These are phyloP conservation scores for Leptopilina clavipes DNA, from an alignment of 1,140 invertebrate species.

Conservation along the genomic window DNA sequence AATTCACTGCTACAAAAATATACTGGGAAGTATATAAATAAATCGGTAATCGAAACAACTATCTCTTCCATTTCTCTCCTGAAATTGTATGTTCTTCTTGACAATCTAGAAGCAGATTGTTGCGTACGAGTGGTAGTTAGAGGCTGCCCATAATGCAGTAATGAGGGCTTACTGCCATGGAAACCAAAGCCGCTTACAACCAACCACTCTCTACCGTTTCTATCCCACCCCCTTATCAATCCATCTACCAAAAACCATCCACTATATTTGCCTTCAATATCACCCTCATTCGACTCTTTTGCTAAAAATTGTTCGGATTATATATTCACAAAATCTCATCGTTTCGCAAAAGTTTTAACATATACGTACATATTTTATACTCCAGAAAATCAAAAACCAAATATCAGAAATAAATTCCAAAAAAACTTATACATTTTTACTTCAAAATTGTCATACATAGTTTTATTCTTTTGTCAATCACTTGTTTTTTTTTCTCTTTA, in stretches of 20 bases:
- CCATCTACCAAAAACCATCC: constrained; percentile 42
- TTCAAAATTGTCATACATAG: no score
- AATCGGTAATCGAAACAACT: no score
- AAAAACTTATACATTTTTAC: no score
- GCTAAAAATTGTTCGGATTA: constrained; percentile 54
- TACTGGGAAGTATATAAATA: no score
- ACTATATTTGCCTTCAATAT: constrained; percentile 64
- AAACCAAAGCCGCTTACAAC: constrained; percentile 75
- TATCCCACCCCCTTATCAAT: constrained; percentile 42
- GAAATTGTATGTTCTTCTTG: background rate
- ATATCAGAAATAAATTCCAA: no score
- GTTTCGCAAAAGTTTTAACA: background rate
- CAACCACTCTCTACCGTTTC: constrained; percentile 69
- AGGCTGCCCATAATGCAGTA: constrained; percentile 74
- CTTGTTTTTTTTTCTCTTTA: no score
- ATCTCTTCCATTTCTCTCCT: background rate
- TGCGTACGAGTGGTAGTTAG: constrained; percentile 72
- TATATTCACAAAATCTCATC: constrained; percentile 42
- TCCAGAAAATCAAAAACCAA: no score
- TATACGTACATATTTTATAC: background rate
- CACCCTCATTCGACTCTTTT: constrained; percentile 64
- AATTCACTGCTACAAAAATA: no score
- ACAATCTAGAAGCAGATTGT: constrained; percentile 65
- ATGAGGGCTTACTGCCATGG: constrained; percentile 76
- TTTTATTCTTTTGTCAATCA: no score